These are phyloP conservation scores for Acrobasis consociella DNA, from an alignment of 2,888 invertebrate species.

Conservation along the genomic window DNA sequence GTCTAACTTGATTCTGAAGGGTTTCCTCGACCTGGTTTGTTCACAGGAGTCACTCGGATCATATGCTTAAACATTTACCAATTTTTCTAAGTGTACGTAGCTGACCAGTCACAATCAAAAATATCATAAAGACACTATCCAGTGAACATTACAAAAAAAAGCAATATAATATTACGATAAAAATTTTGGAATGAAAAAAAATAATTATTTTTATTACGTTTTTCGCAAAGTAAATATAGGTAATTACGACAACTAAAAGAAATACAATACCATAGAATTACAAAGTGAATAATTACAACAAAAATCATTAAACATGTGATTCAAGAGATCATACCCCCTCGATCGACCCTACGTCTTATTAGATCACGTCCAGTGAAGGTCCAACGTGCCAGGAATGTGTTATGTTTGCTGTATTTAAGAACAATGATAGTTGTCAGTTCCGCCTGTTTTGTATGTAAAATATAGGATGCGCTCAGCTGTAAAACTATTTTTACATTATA, in stretches of 20 bases:
- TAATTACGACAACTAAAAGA: too few relatives aligned
- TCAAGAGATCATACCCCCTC: neutral
- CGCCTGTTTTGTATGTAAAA: constrained; percentile 22
- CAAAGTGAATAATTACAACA: too few relatives aligned
- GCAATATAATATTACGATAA: too few relatives aligned
- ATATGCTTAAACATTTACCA: too few relatives aligned
- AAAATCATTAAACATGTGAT: neutral
- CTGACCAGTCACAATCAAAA: too few relatives aligned
- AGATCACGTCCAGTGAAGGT: constrained; percentile 59
- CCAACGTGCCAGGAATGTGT: constrained; percentile 41
- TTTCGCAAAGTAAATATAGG: too few relatives aligned
- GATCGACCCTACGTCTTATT: constrained; percentile 42
- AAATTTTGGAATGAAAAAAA: too few relatives aligned
- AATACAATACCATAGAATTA: too few relatives aligned
- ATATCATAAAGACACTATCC: too few relatives aligned
- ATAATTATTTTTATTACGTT: too few relatives aligned
- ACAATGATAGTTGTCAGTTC: constrained; percentile 37
- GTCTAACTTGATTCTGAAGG: constrained; percentile 38
- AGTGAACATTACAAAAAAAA: too few relatives aligned
- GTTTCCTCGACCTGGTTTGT: constrained; percentile 42
- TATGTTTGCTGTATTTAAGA: constrained; percentile 38
- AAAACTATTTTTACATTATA: constrained; percentile 8
- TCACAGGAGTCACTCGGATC: neutral
- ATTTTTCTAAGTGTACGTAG: too few relatives aligned
- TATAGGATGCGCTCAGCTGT: constrained; percentile 18